Conservation (phyloP, 2,113 vertebrate species). For the Nestor notabilis region DNA sequence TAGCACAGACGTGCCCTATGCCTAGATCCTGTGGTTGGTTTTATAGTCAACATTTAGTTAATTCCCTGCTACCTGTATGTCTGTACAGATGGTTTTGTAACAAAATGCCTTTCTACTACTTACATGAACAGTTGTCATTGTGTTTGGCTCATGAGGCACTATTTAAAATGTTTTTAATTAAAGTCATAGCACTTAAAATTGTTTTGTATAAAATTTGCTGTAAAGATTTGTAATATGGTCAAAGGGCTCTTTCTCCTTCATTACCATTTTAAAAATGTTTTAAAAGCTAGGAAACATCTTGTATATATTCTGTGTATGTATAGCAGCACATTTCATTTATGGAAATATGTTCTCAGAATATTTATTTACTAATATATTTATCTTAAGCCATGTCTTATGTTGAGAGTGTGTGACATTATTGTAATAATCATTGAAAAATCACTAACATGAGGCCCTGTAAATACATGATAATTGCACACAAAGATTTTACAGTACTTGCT, state of each 20-base stretch:
- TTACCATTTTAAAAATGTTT: slow-evolving; percentile 90
- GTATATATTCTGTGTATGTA: slow-evolving; percentile 98
- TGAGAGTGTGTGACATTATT: slow-evolving; percentile 91
- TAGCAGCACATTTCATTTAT: slow-evolving; percentile 99
- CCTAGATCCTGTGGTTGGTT: not conserved
- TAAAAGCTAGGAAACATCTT: slow-evolving; percentile 89
- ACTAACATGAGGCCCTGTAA: slow-evolving; percentile 96
- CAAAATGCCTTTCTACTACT: slow-evolving; percentile 71
- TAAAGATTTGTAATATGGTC: slow-evolving; percentile 81
- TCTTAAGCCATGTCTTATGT: slow-evolving; percentile 99
- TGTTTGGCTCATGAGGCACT: slow-evolving; percentile 91
- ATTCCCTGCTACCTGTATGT: slow-evolving; percentile 4
- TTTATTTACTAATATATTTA: slow-evolving; percentile 99
- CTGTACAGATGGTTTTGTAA: slow-evolving; percentile 41
- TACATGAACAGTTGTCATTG: slow-evolving; percentile 51
- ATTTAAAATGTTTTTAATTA: slow-evolving; percentile 84
- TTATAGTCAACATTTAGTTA: not conserved
- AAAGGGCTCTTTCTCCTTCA: slow-evolving; percentile 90
- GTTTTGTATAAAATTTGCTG: slow-evolving; percentile 89
- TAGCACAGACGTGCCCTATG: not conserved
- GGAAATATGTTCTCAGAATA: slow-evolving; percentile 99
- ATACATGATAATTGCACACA: slow-evolving; percentile 98
- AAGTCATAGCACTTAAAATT: slow-evolving; percentile 94
- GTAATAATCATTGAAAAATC: slow-evolving; percentile 91
- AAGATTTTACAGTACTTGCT: slow-evolving; percentile 92